These are phyloP conservation scores for Acholoe squamosa DNA, from an alignment of 2,888 invertebrate species.

Conservation along the genomic window DNA sequence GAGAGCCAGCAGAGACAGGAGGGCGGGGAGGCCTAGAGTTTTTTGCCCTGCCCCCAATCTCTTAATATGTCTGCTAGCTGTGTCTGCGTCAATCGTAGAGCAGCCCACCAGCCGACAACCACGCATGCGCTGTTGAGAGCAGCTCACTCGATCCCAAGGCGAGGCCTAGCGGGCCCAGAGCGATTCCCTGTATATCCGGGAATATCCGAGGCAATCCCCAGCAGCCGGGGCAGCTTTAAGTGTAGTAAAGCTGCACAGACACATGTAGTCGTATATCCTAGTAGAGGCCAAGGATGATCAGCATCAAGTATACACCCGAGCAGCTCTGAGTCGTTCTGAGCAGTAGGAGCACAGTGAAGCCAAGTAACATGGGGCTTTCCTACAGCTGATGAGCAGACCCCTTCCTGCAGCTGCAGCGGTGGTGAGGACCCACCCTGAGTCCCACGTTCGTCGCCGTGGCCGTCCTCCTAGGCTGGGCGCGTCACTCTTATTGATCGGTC, in stretches of 20 bases:
- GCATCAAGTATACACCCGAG: background rate
- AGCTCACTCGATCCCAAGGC: background rate
- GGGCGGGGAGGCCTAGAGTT: background rate
- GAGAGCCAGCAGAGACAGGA: background rate
- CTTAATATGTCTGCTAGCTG: background rate
- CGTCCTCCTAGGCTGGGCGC: background rate
- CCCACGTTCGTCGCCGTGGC: background rate
- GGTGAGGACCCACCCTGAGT: background rate
- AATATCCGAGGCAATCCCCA: background rate
- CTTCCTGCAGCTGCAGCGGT: background rate
- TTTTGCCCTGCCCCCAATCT: background rate
- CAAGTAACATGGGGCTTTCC: background rate
- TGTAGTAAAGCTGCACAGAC: no score
- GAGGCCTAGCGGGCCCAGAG: background rate
- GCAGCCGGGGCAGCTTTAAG: background rate
- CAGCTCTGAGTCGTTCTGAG: background rate
- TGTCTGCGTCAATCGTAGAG: background rate
- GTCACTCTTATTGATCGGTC: constrained; percentile 12
- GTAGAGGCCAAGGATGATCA: no score
- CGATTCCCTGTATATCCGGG: background rate
- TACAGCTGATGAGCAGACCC: background rate
- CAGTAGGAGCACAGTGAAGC: background rate
- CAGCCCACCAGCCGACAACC: background rate
- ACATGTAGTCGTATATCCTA: no score
- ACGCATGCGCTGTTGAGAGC: background rate